Conservation (phyloP, 1,140 invertebrate species). For the Chrysomallon squamiferum region DNA sequence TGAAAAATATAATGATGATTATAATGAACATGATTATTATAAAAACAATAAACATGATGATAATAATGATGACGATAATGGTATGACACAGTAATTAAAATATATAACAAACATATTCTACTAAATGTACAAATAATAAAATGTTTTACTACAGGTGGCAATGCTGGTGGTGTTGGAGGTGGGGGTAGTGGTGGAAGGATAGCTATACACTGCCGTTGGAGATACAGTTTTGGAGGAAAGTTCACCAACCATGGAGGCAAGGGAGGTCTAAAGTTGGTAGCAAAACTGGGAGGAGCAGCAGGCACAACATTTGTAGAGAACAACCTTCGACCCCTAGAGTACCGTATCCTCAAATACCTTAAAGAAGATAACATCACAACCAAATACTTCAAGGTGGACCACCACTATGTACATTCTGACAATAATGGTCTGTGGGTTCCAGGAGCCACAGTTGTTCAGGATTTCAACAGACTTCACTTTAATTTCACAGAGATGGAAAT, state of each 20-base stretch:
- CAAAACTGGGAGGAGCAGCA: slow-evolving; percentile 37
- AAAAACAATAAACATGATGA: too few species aligned
- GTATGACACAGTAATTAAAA: too few species aligned
- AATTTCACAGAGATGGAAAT: slow-evolving; percentile 48
- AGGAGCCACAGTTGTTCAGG: slow-evolving; percentile 44
- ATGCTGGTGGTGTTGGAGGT: slow-evolving; percentile 46
- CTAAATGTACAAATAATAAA: too few species aligned
- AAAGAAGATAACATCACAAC: slow-evolving; percentile 32
- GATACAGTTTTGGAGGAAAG: slow-evolving; percentile 43
- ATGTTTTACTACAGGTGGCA: too few species aligned
- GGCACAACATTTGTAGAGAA: slow-evolving; percentile 50
- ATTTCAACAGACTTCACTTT: slow-evolving; percentile 36
- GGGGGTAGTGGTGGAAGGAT: too few species aligned
- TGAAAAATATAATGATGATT: too few species aligned
- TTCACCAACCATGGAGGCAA: slow-evolving; percentile 41
- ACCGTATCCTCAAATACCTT: slow-evolving; percentile 47
- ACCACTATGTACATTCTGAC: slow-evolving; percentile 44
- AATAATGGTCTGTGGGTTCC: slow-evolving; percentile 38
- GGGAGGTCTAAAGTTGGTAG: slow-evolving; percentile 22
- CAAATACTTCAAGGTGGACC: slow-evolving; percentile 49
- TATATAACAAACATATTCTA: too few species aligned
- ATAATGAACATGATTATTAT: too few species aligned
- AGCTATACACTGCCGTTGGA: slow-evolving; percentile 44
- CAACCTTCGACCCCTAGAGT: slow-evolving; percentile 44
- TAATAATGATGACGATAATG: slow-evolving; percentile 37